Evolutionary conservation across 2,797 vertebrate species (phyloP).

Genomic region (Ctenosaura bakeri): DNA sequence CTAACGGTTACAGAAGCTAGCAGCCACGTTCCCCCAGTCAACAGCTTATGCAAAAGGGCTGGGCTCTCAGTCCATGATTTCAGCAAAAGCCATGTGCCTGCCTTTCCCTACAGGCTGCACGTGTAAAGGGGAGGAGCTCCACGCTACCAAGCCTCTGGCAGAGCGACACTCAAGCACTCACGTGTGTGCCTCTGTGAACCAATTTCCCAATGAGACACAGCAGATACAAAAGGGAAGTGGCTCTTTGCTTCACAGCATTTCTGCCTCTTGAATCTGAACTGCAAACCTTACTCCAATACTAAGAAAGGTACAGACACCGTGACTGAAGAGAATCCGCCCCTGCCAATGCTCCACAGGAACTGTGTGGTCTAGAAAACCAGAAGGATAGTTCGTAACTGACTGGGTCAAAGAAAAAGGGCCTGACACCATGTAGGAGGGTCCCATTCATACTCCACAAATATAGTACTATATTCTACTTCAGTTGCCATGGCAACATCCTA

Average conservation of each 20-base stretch:
- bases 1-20: slow-evolving; percentile 20
- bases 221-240: slow-evolving; percentile 5
- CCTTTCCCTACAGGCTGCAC: slow-evolving; percentile 53
- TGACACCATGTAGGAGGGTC: not conserved
- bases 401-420: not conserved
- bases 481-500: too few relatives aligned
- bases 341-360: not conserved
- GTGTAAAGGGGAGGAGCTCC: slow-evolving; percentile 73
- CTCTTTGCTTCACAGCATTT: not conserved
- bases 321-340: not conserved
- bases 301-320: not conserved
- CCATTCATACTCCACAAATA: too few relatives aligned
- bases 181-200: slow-evolving; percentile 64
- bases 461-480: too few relatives aligned
- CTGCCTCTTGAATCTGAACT: not conserved
- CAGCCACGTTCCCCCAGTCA: slow-evolving; percentile 56
- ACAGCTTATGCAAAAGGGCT: slow-evolving; percentile 74
- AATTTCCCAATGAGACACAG: slow-evolving; percentile 39
- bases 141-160: slow-evolving; percentile 38
- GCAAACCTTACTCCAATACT: not conserved
- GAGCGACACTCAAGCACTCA: slow-evolving; percentile 63
- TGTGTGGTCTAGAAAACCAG: not conserved
- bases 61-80: slow-evolving; percentile 27
- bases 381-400: not conserved
- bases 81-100: slow-evolving; percentile 54